phyloP scores from a whole-genome alignment of 2,888 invertebrate genomes.

The Scaptodrosophila latifasciaeformis region DNA sequence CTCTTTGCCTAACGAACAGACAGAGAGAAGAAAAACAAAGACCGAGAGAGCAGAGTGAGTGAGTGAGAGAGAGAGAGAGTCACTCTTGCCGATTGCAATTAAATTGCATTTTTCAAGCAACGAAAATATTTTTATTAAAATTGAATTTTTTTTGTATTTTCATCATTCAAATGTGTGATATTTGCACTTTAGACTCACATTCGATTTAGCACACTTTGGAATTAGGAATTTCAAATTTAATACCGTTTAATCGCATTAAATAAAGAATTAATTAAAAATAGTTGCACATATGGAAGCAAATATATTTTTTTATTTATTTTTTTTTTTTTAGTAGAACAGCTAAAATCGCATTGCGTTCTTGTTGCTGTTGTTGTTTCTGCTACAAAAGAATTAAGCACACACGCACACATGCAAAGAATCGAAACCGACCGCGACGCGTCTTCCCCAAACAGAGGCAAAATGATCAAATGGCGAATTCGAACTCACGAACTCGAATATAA shows the following conservation, averaged over 20 bases:
- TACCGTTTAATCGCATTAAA: neutral
- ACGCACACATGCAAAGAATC: too few relatives aligned
- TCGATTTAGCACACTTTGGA: neutral
- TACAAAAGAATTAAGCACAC: slow-evolving; percentile 48
- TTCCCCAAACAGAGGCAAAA: too few relatives aligned
- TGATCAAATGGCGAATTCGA: too few relatives aligned
- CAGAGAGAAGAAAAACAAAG: neutral
- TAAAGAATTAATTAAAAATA: slow-evolving; percentile 27
- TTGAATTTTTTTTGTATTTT: slow-evolving; percentile 11
- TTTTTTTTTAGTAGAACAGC: too few relatives aligned
- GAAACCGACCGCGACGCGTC: too few relatives aligned
- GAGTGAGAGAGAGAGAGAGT: neutral
- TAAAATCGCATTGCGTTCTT: too few relatives aligned
- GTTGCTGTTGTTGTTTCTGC: slow-evolving; percentile 22
- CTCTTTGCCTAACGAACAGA: too few relatives aligned
- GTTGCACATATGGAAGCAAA: slow-evolving; percentile 51
- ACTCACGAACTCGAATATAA: too few relatives aligned
- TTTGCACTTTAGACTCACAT: too few relatives aligned
- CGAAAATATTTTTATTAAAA: slow-evolving; percentile 5
- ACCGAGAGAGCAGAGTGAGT: neutral
- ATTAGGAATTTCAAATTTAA: neutral
- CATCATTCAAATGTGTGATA: slow-evolving; percentile 24
- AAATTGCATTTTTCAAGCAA: slow-evolving; percentile 14
- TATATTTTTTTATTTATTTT: slow-evolving; percentile 12
- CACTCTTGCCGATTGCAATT: neutral